Conservation (phyloP, 2,888 invertebrate species). For the Diarsia dahlii region DNA sequence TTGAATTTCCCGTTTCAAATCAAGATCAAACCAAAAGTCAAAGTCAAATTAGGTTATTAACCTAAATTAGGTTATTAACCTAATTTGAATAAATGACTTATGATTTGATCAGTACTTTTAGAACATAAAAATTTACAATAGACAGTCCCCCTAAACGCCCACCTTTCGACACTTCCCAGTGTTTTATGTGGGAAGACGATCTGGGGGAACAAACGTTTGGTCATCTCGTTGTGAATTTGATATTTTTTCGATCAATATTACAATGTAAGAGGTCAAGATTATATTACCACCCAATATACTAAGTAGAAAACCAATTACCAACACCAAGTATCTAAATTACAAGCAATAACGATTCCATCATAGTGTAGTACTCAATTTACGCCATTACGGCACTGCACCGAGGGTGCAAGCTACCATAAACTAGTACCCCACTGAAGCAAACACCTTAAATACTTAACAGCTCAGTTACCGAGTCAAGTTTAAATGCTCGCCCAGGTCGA, state of each 20-base stretch:
- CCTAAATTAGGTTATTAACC: too few relatives aligned
- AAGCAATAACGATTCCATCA: conserved; percentile 45
- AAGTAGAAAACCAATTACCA: not conserved
- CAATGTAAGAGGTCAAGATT: not conserved
- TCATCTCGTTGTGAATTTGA: not conserved
- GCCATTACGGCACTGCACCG: conserved; percentile 53
- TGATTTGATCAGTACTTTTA: too few relatives aligned
- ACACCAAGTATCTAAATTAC: conserved; percentile 31
- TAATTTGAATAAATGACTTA: too few relatives aligned
- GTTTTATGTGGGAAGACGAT: too few relatives aligned
- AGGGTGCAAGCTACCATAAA: conserved; percentile 70
- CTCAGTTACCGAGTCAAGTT: conserved; percentile 82
- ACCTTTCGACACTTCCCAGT: too few relatives aligned
- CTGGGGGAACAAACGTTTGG: not conserved
- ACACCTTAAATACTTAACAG: conserved; percentile 83
- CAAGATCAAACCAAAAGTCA: too few relatives aligned
- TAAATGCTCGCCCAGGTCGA: conserved; percentile 80
- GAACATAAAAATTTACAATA: too few relatives aligned
- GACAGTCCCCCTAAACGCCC: too few relatives aligned
- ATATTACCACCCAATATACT: not conserved
- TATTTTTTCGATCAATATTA: not conserved
- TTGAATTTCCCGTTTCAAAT: not conserved
- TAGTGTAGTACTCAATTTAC: conserved; percentile 58
- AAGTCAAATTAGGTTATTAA: too few relatives aligned
- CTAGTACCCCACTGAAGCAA: conserved; percentile 76